phyloP scores from a whole-genome alignment of 1,140 invertebrate species.

The Atopsyche davidsoni region DNA sequence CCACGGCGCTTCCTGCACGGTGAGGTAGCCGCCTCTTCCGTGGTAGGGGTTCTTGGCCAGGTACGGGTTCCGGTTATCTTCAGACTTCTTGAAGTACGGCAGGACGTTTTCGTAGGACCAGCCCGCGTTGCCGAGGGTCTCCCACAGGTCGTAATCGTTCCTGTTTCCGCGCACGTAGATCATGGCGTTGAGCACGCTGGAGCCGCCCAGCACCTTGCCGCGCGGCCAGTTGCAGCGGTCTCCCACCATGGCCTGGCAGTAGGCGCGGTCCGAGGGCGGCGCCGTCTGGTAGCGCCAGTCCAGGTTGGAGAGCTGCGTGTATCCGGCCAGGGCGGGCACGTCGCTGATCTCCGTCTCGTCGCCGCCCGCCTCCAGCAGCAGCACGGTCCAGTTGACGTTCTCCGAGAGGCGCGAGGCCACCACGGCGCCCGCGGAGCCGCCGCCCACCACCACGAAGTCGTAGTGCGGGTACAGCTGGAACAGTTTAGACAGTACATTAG shows the following conservation, averaged over 20 bases:
- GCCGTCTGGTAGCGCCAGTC: slow-evolving; percentile 93
- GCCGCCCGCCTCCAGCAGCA: slow-evolving; percentile 77
- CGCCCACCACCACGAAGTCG: slow-evolving; percentile 84
- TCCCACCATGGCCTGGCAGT: slow-evolving; percentile 76
- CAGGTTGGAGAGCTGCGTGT: slow-evolving; percentile 69
- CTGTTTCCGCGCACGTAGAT: slow-evolving; percentile 89
- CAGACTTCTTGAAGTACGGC: slow-evolving; percentile 84
- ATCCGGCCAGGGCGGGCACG: slow-evolving; percentile 68
- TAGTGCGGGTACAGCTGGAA: slow-evolving; percentile 65
- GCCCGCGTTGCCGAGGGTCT: slow-evolving; percentile 73
- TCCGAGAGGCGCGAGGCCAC: slow-evolving; percentile 83
- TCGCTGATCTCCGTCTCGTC: slow-evolving; percentile 77
- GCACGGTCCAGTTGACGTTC: slow-evolving; percentile 68
- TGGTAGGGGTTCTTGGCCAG: slow-evolving; percentile 69
- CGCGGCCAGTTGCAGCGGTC: slow-evolving; percentile 83
- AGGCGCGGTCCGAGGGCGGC: slow-evolving; percentile 65
- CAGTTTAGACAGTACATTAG: slow-evolving; percentile 10
- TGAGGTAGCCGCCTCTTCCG: slow-evolving; percentile 69
- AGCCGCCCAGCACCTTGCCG: slow-evolving; percentile 86
- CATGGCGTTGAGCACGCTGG: slow-evolving; percentile 92
- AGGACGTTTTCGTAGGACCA: slow-evolving; percentile 87
- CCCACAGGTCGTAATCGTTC: slow-evolving; percentile 90
- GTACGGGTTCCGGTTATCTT: slow-evolving; percentile 81
- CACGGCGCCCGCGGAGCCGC: slow-evolving; percentile 89
- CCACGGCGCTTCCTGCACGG: slow-evolving; percentile 79